Percentiles rank a stretch among this genome's conserved stretches.
Conservation (phyloP, 2,797 vertebrate genomes). For the Crenuchus spilurus region DNA sequence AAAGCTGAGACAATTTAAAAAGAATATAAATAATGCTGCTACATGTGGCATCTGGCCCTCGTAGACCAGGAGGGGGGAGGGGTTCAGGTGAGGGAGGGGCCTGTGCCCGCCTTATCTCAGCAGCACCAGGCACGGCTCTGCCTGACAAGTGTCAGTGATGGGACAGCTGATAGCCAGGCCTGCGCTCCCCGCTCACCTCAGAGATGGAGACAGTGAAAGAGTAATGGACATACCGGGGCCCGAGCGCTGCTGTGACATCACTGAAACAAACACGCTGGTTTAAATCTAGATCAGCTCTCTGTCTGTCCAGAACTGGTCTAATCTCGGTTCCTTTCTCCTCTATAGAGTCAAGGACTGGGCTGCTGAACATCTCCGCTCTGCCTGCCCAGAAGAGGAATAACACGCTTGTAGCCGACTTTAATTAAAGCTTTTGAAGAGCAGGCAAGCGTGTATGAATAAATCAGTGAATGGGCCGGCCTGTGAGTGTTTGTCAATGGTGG, state of each 20-base stretch:
- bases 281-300: conserved; percentile 42
- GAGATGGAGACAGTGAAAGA: conserved; percentile 27
- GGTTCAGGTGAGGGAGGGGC: conserved; percentile 39
- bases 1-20: conserved; percentile 80
- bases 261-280: conserved; percentile 26
- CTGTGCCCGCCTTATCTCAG: conserved; percentile 73
- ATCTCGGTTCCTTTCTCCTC: conserved; percentile 27
- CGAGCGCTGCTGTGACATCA: conserved; percentile 42
- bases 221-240: conserved; percentile 17
- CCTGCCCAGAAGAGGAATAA: conserved; percentile 49
- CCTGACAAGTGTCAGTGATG: conserved; percentile 77
- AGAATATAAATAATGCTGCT: conserved; percentile 78
- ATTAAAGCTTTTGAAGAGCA: conserved; percentile 61
- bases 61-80: conserved; percentile 63
- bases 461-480: conserved; percentile 50
- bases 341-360: conserved; percentile 27
- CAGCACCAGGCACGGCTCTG: conserved; percentile 70
- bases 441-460: conserved; percentile 59
- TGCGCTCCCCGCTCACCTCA: conserved; percentile 74
- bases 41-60: conserved; percentile 67
- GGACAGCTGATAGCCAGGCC: conserved; percentile 73
- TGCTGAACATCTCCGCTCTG: conserved; percentile 45
- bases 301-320: conserved; percentile 13
- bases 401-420: conserved; percentile 55
- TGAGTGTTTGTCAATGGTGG: conserved; percentile 50